Evolutionary conservation across 2,888 invertebrate species (phyloP).

Genomic region (Acanthococcus lagerstroemiae): DNA sequence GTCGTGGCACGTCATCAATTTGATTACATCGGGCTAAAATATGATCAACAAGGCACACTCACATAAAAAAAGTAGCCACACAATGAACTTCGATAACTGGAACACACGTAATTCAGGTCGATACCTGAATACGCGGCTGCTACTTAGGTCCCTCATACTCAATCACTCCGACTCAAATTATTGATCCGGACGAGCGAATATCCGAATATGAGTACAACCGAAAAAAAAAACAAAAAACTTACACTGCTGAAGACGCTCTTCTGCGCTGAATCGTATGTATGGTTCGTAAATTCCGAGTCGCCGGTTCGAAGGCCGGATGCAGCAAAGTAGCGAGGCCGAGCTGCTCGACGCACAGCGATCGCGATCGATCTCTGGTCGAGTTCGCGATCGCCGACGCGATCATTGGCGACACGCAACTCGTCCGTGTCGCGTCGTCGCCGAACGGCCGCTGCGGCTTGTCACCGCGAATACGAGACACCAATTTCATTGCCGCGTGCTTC

Average conservation of each 20-base stretch:
- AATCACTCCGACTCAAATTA: too few relatives aligned
- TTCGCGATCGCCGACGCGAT: slow-evolving; percentile 2
- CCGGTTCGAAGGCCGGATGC: slow-evolving; percentile 38
- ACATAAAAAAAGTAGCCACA: too few relatives aligned
- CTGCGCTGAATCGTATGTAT: slow-evolving; percentile 38
- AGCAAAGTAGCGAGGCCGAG: slow-evolving; percentile 37
- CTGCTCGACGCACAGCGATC: slow-evolving; percentile 42
- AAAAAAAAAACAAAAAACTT: slow-evolving; percentile 37
- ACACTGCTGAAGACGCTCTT: slow-evolving; percentile 40
- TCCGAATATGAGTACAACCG: too few relatives aligned
- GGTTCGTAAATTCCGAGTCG: slow-evolving; percentile 37
- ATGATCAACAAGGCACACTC: too few relatives aligned
- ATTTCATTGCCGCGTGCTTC: slow-evolving; percentile 31
- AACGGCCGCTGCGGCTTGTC: slow-evolving; percentile 14
- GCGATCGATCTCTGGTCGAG: slow-evolving; percentile 40
- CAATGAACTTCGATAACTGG: too few relatives aligned
- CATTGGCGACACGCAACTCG: slow-evolving; percentile 9
- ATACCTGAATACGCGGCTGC: too few relatives aligned
- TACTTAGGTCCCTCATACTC: too few relatives aligned
- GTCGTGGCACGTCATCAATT: too few relatives aligned
- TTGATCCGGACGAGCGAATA: too few relatives aligned
- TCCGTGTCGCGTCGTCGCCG: not conserved
- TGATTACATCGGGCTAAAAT: too few relatives aligned
- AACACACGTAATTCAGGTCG: too few relatives aligned
- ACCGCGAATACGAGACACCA: slow-evolving; percentile 33